These are phyloP conservation scores for Ellobius talpinus DNA, from an alignment of 2,113 vertebrate genomes.

Conservation along the genomic window DNA sequence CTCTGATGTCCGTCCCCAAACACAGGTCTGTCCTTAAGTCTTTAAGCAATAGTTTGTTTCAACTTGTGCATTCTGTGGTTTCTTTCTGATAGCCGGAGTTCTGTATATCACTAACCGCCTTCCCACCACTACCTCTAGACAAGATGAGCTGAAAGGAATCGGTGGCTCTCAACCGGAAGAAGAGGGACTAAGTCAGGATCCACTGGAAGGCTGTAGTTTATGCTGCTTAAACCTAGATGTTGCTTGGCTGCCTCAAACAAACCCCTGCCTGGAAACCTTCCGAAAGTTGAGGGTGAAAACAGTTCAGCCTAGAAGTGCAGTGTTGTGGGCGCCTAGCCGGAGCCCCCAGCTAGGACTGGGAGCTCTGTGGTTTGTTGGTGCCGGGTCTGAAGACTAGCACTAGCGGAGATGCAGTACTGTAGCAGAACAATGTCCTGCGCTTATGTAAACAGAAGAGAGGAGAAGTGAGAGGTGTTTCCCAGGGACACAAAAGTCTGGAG, in stretches of 20 bases:
- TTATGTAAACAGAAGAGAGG: conserved; percentile 61
- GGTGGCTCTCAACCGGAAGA: background rate
- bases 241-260: conserved; percentile 74
- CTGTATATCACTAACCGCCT: background rate
- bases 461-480: conserved; percentile 3
- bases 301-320: conserved; percentile 59
- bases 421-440: background rate
- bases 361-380: background rate
- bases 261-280: conserved; percentile 71
- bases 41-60: background rate
- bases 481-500: background rate
- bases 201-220: conserved; percentile 62
- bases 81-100: background rate
- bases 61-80: background rate
- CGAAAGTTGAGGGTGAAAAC: conserved; percentile 44
- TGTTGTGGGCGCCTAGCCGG: conserved; percentile 32
- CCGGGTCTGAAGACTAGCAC: background rate
- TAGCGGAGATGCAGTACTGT: conserved; percentile 44
- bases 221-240: conserved; percentile 64
- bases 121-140: background rate
- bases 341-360: conserved; percentile 56
- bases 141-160: conserved; percentile 45
- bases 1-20: background rate
- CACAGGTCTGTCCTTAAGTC: background rate
- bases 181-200: background rate